Base-by-base conservation (phyloP, 2,797 vertebrate genomes). In the Oceanodroma leucorhoa region DNA sequence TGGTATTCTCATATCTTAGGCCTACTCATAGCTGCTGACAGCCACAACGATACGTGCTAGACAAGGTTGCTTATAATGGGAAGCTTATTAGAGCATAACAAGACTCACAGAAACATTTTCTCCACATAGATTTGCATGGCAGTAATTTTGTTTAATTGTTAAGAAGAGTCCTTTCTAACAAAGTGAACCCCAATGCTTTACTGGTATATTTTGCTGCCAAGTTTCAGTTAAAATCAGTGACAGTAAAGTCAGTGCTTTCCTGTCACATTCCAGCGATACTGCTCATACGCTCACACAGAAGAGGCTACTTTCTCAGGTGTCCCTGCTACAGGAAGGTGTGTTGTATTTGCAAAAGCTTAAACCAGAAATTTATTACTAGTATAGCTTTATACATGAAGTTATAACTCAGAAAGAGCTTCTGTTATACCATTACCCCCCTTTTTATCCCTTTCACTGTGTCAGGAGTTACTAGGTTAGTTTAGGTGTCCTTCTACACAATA, bases 71-170 rank as follows among this genome's bases (percentile, higher is more conserved):
- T 95, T 45, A 41, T 82, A 80, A 80, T 22, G 18, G 34, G 38
- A 94, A 54, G 8, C 36, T 92, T 93, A 90, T 80, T 76, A 90
- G 87, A 79, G 83, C 45, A 55, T 62, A 90, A 72, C 34, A 69
- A 84, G 61, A 32, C 41, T 67, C 55, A n/a, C 5, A 58, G 60
- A 81, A 93, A 69, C 64, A 36, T 80, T 58, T 65, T 54, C 29
- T 73, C 60, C 0, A 0, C 45, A 34, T 34, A 79, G 62, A 72
- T 69, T 22, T 22, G 14, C 32, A 34, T 3, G 3, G 48, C 24
- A 84, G 55, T 51, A 0, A 55, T 66, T 77, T 36, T 14, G 61
- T 55, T 85, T 79, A 72, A 84, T 79, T 89, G 24, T 78, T 77
- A 84, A 34, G 17, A 80, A 81, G 38, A 90, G 21, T 32, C 75